Conservation (phyloP, 2,797 vertebrate genomes). For the Catharus ustulatus region DNA sequence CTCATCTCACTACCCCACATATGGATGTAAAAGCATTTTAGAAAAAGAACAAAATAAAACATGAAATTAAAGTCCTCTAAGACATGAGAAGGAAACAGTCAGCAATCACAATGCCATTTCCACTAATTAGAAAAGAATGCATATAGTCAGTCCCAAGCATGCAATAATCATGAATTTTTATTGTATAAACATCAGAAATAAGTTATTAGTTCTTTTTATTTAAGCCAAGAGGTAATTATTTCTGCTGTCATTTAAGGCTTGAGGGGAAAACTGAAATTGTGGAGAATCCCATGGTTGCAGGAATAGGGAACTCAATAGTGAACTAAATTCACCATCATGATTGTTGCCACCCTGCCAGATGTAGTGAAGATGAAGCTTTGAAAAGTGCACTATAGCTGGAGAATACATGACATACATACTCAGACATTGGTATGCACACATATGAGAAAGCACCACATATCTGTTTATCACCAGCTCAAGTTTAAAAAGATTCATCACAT, state of each 20-base stretch:
- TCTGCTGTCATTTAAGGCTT: slow-evolving; percentile 24
- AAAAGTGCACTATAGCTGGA: background rate
- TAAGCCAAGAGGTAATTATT: slow-evolving; percentile 16
- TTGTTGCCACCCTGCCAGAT: background rate
- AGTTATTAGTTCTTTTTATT: slow-evolving; percentile 26
- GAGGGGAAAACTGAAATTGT: slow-evolving; percentile 6
- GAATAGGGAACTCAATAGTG: background rate
- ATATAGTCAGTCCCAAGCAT: slow-evolving; percentile 9
- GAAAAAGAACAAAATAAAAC: background rate
- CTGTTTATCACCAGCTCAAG: background rate
- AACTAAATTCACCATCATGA: background rate
- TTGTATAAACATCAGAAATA: slow-evolving; percentile 34
- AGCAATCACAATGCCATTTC: background rate
- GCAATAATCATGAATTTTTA: slow-evolving; percentile 6
- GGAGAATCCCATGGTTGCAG: background rate
- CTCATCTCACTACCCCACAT: background rate
- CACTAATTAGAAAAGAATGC: slow-evolving; percentile 43
- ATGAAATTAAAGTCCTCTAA: background rate
- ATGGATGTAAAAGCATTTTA: background rate
- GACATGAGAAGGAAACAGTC: background rate
- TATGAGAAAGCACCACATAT: background rate
- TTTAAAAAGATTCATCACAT: background rate
- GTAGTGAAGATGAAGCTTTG: background rate
- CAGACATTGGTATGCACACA: background rate
- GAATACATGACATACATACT: background rate